phyloP scores from a whole-genome alignment of 2,888 invertebrate genomes.

The Antheraea assamensis region DNA sequence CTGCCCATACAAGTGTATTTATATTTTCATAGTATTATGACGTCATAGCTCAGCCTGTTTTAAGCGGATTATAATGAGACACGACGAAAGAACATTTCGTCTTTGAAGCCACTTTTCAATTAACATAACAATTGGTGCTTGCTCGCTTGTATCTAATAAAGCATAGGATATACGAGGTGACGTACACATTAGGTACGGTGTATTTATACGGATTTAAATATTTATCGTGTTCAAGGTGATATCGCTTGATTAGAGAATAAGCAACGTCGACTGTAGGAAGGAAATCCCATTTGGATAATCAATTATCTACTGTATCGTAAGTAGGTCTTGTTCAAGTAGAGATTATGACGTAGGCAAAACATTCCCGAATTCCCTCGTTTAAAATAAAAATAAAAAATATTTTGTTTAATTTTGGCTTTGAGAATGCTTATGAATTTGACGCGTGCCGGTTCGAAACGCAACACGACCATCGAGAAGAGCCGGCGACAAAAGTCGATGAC shows the following conservation, averaged over 20 bases:
- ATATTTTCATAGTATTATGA: not conserved
- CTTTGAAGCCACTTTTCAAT: not conserved
- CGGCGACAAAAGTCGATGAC: too few species aligned
- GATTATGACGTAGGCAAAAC: too few species aligned
- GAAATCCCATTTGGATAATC: not conserved
- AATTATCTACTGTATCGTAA: too few species aligned
- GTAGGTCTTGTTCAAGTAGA: too few species aligned
- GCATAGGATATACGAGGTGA: not conserved
- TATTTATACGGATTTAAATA: not conserved
- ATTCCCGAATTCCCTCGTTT: too few species aligned
- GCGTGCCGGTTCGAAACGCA: too few species aligned
- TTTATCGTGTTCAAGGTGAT: not conserved
- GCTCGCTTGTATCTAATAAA: not conserved
- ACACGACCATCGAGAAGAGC: too few species aligned
- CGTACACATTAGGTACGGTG: not conserved
- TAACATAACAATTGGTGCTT: constrained; percentile 9
- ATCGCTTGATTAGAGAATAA: not conserved
- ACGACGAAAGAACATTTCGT: not conserved
- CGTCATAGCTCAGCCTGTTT: not conserved
- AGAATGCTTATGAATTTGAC: too few species aligned
- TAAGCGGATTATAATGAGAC: not conserved
- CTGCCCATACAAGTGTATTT: not conserved
- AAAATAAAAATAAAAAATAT: too few species aligned
- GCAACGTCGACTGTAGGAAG: not conserved
- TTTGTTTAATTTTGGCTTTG: too few species aligned